Evolutionary conservation across 2,888 invertebrate species (phyloP).

Genomic region (Dynastes tityus): DNA sequence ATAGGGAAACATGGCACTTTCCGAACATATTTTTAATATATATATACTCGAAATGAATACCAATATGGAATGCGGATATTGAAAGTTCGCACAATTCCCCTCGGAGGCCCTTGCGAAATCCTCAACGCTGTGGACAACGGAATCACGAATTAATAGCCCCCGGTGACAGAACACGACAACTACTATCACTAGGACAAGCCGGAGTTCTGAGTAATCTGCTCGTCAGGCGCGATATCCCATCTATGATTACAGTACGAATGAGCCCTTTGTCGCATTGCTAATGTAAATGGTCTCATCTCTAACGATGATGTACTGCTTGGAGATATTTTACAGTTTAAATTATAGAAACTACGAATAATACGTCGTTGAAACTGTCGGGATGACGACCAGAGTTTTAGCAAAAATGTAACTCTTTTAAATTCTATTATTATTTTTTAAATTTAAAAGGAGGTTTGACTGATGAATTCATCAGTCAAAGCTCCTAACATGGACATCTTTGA

Average conservation of each 20-base stretch:
- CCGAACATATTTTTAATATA: too few species aligned
- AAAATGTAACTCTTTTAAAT: too few species aligned
- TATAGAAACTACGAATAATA: background rate
- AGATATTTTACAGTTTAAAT: background rate
- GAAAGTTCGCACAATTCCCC: background rate
- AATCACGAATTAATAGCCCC: constrained; percentile 53
- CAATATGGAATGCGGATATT: too few species aligned
- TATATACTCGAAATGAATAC: too few species aligned
- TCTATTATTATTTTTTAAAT: too few species aligned
- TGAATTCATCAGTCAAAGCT: too few species aligned
- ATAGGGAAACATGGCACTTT: too few species aligned
- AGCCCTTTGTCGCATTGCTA: background rate
- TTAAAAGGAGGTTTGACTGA: too few species aligned
- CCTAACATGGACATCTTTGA: too few species aligned
- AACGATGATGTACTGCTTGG: background rate
- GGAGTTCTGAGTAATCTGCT: constrained; percentile 57
- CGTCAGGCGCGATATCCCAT: constrained; percentile 56
- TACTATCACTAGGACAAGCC: constrained; percentile 50
- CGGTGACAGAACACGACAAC: constrained; percentile 51
- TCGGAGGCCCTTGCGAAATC: background rate
- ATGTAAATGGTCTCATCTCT: background rate
- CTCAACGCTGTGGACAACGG: background rate
- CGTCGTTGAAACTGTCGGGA: too few species aligned
- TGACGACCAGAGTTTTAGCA: too few species aligned
- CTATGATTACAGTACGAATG: constrained; percentile 57